Base-by-base conservation (phyloP, 92 coral and sea anemone genomes). In the Epizoanthus stellaris region DNA sequence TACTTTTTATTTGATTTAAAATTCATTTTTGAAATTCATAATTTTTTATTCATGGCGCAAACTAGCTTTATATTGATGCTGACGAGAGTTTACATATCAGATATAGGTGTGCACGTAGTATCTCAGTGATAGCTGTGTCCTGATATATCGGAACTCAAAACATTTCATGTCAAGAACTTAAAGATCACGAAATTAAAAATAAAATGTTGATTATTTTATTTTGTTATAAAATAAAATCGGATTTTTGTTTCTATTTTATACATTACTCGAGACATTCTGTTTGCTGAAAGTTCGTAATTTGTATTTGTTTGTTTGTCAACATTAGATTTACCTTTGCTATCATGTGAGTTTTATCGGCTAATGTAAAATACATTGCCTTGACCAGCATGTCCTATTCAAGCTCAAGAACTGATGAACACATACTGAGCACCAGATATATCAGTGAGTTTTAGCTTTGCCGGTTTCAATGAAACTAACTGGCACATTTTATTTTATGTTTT, bases 121-220 rank as follows among this genome's bases (percentile, higher is more conserved):
- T 14, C 42, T 23, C 65, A 5, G 21, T 21, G 13, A 16, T 3
- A 30, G 0, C 36, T 30, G 80, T 11, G 40, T 36, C 16, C 58
- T 1, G n/a, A 47, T 25, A 75, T 75, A 53, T 56, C 23, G 67
- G 47, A 21, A 20, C n/a, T 30, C 2, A 12, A 74, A 53, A 53
- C 80, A 74, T 40, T 56, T 13, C 67, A 25, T 15, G 67, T 54
- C 67, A 75, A 75, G 80, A 14, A 16, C 21, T 52, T 19, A 73
- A 52, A 14, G 23, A 75, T 75, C 80, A 75, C 64, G 80, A 74
- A 74, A 21, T 57, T 34, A 75, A 34, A 53, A 52, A 52, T 52
- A 7, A 3, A 13, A 36, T 13, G 0, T 38, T 67, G 3, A 11
- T 68, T 38, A 2, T 14, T 36, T 54, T 13, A 30, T 4, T 14